Conservation (phyloP, 92 coral and sea anemone species). For the Blastomussa wellsi region DNA sequence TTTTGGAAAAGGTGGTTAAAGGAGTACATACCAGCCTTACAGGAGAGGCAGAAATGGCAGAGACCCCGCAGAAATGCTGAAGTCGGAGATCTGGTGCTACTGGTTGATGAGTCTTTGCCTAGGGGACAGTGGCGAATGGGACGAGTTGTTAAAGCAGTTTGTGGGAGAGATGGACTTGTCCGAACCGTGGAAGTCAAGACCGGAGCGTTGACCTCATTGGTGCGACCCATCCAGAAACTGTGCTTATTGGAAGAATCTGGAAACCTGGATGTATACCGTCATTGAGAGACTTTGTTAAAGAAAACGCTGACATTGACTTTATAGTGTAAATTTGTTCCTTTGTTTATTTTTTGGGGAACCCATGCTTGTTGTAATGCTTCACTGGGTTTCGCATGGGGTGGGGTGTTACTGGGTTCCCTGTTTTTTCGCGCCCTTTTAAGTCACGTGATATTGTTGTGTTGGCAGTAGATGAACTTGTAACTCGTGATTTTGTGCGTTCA, state of each 20-base stretch:
- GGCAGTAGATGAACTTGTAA: too few relatives aligned
- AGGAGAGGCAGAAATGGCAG: constrained; percentile 59
- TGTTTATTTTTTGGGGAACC: constrained; percentile 9
- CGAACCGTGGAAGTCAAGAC: constrained; percentile 57
- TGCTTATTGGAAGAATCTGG: too few relatives aligned
- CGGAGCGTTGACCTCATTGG: background rate
- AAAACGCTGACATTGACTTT: background rate
- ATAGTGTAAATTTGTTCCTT: background rate
- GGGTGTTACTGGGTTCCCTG: constrained; percentile 20
- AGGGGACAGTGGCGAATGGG: constrained; percentile 53
- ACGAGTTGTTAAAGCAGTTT: constrained; percentile 6
- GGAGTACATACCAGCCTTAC: constrained; percentile 67
- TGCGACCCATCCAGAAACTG: too few relatives aligned
- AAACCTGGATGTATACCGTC: too few relatives aligned
- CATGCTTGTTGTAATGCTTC: constrained; percentile 7
- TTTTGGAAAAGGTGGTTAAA: constrained; percentile 65
- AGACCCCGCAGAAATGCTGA: constrained; percentile 38
- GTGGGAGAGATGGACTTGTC: constrained; percentile 47
- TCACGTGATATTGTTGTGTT: constrained; percentile 7
- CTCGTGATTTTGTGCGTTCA: too few relatives aligned
- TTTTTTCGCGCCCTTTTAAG: background rate
- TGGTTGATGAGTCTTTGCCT: constrained; percentile 31
- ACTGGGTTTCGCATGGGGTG: constrained; percentile 9
- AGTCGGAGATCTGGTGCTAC: constrained; percentile 54
- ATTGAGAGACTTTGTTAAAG: background rate